A percentile compares a stretch with the other conserved stretches of the same genome.
Conservation (phyloP, 1,140 invertebrate genomes). For the Platorchestia sp. region DNA sequence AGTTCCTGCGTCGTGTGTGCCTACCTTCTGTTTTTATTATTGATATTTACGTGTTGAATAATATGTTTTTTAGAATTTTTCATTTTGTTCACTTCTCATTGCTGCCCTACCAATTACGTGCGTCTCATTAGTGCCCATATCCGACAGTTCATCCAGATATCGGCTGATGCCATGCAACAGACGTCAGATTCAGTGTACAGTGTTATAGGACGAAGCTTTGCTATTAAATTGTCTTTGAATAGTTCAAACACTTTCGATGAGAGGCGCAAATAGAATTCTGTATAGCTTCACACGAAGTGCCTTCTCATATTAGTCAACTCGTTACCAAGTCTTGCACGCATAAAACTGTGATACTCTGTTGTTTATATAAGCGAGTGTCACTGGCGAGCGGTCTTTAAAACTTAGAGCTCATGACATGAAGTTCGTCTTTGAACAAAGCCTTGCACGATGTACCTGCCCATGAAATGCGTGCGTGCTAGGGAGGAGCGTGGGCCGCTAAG, state of each 20-base stretch:
- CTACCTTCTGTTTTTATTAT: no score
- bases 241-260: not conserved
- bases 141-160: no score
- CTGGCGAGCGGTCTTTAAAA: not conserved
- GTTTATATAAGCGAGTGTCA: not conserved
- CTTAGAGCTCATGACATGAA: not conserved
- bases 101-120: not conserved
- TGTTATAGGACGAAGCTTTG: no score
- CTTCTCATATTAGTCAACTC: no score
- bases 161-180: no score
- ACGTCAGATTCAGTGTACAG: no score
- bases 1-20: no score
- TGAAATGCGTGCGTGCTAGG: not conserved
- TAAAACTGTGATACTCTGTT: not conserved
- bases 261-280: not conserved
- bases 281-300: not conserved
- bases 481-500: slow-evolving; percentile 19
- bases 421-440: not conserved
- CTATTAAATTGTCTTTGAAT: not conserved
- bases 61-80: no score
- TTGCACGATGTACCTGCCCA: not conserved
- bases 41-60: no score
- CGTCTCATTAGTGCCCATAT: not conserved
- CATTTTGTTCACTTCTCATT: not conserved
- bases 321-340: no score